Base-by-base conservation (phyloP, 2,797 vertebrate genomes). In the Alcedo atthis region DNA sequence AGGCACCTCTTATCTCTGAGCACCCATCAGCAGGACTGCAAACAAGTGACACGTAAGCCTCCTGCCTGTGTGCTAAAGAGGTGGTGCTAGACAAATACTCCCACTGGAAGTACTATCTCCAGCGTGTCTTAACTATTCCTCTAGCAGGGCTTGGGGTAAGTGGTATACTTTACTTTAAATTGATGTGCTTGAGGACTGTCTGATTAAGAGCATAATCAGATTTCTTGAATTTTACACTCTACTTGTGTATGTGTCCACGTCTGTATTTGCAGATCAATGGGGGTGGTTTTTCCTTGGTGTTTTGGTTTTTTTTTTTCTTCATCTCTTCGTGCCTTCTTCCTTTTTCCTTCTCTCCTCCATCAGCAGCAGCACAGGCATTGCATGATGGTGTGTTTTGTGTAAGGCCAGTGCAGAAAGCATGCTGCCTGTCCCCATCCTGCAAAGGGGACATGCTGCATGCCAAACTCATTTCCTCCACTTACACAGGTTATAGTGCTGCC, bases 1-100 rank as follows among this genome's bases (percentile, higher is more conserved):
- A 70, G 97, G 85, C 97, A 96, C 96, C 70, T 96, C 97, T 93
- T 89, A 54, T 96, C 93, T 93, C 33, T 83, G 96, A 78, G 90
- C 89, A 86, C 89, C 55, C 93, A 90, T 93, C 74, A 93, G 71
- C 66, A 79, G 70, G 92, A 94, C 66, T 91, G 92, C 94, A 94
- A 94, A 94, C 92, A 96, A 95, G 87, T 92, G 92, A 87, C 95
- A 95, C 95, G 93, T 96, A 96, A 88, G 86, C 94, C 82, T 83
- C 78, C 76, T 84, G 83, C 80, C 76, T 96, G 91, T 94, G 73
- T 90, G 85, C 88, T 87, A 37, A 94, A 46, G 85, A 96, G 97
- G 96, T 91, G 94, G 95, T 95, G 93, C 92, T 80, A 89, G 90
- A 74, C 82, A 96, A 92, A 82, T 79, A 76, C 90, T 96, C 84